Percentiles rank a stretch among this genome's conserved stretches.
Conservation (phyloP, 2,797 vertebrate genomes). For the Sebastes variabilis region DNA sequence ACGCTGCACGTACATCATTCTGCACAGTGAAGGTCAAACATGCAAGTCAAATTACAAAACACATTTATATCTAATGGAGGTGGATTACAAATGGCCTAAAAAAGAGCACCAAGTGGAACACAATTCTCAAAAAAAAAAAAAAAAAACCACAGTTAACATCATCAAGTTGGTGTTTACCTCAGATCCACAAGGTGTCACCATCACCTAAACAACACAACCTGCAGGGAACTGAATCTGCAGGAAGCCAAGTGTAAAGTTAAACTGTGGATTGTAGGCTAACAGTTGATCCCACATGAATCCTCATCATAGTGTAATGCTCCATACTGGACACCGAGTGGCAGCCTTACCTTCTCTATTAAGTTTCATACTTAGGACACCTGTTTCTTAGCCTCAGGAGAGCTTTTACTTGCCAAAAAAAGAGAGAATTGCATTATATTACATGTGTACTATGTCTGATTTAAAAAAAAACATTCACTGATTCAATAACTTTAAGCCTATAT, state of each 20-base stretch:
- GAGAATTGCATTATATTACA: not conserved
- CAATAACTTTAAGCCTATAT: too few species aligned
- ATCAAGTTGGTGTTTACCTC: not conserved
- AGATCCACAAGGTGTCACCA: conserved; percentile 44
- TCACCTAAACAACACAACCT: not conserved
- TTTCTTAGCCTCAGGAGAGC: conserved; percentile 25
- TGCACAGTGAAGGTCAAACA: too few species aligned
- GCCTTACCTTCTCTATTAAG: conserved; percentile 14
- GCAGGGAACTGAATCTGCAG: not conserved
- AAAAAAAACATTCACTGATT: not conserved
- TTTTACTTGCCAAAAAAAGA: not conserved
- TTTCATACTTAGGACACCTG: conserved; percentile 40
- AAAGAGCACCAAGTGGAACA: not conserved
- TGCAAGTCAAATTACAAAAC: rapidly evolving
- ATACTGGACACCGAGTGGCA: conserved; percentile 57
- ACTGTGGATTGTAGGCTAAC: not conserved
- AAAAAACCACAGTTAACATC: not conserved
- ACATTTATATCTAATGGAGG: not conserved
- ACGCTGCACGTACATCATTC: too few species aligned
- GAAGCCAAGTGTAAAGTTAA: not conserved
- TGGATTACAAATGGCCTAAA: not conserved
- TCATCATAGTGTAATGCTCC: conserved; percentile 36
- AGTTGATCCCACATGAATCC: not conserved
- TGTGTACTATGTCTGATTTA: not conserved
- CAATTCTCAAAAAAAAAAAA: not conserved